Conservation (phyloP, 1,140 invertebrate genomes). For the Polypedilum vanderplanki region DNA sequence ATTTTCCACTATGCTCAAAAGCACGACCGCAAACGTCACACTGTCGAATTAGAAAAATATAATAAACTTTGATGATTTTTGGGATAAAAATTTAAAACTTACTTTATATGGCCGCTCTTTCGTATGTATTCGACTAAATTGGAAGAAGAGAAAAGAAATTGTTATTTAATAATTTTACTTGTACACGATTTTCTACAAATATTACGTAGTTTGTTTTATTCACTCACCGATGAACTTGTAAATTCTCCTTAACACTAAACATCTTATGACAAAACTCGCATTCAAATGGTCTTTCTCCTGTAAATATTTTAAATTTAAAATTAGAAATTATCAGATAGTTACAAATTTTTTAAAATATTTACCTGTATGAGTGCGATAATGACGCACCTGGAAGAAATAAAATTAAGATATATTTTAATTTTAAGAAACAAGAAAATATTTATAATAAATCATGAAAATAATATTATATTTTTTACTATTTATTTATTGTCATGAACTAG, state of each 20-base stretch:
- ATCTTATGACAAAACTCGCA: conserved; percentile 90
- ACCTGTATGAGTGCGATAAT: conserved; percentile 80
- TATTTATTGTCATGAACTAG: no score
- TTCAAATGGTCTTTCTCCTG: conserved; percentile 74
- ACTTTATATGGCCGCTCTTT: conserved; percentile 64
- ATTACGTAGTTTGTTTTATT: no score
- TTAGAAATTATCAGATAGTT: neutral
- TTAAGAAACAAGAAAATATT: no score
- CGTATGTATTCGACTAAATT: conserved; percentile 70
- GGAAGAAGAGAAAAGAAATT: neutral
- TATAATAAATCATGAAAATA: no score
- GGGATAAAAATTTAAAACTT: neutral
- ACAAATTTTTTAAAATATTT: neutral
- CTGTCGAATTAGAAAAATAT: conserved; percentile 52
- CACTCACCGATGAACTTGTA: conserved; percentile 70
- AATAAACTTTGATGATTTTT: neutral
- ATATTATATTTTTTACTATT: no score
- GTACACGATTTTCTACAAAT: no score
- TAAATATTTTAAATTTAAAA: no score
- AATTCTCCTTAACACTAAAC: conserved; percentile 86
- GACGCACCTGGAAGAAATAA: conserved; percentile 48
- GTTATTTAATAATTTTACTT: no score
- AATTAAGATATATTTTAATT: neutral
- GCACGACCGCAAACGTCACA: conserved; percentile 85
- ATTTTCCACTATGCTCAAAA: conserved; percentile 86